Conservation (phyloP, 2,113 vertebrate genomes). For the Myotis yumanensis region DNA sequence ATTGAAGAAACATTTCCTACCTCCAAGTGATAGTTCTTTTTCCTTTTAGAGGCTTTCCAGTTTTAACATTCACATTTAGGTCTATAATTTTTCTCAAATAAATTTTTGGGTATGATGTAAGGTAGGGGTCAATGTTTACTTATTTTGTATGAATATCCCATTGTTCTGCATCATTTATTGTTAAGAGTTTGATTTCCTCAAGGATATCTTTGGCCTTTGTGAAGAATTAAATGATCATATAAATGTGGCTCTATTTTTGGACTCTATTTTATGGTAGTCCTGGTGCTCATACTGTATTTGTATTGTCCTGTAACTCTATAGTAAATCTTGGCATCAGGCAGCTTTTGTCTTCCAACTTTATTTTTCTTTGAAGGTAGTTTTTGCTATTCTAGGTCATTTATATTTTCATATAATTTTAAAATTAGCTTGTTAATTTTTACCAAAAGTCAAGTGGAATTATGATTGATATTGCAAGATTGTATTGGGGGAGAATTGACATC, state of each 20-base stretch:
- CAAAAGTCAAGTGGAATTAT: background rate
- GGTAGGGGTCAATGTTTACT: background rate
- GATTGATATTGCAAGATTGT: background rate
- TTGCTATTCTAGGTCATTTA: background rate
- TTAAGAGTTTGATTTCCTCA: slow-evolving; percentile 23
- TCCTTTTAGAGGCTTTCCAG: background rate
- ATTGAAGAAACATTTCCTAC: background rate
- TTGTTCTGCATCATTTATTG: background rate
- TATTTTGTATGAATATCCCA: background rate
- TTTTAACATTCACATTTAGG: background rate
- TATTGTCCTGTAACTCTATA: background rate
- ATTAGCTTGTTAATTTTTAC: background rate
- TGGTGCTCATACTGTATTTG: background rate
- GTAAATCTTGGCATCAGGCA: background rate
- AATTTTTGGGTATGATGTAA: background rate
- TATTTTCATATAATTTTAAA: slow-evolving; percentile 5
- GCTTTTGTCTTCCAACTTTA: background rate
- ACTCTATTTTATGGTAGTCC: background rate
- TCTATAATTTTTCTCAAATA: background rate
- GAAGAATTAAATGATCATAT: background rate
- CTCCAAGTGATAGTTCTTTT: background rate
- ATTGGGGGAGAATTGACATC: background rate
- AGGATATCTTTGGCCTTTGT: background rate
- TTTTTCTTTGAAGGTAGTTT: background rate
- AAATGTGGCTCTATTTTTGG: background rate